Conservation (phyloP, 1,140 invertebrate genomes). For the Dryas iulia region DNA sequence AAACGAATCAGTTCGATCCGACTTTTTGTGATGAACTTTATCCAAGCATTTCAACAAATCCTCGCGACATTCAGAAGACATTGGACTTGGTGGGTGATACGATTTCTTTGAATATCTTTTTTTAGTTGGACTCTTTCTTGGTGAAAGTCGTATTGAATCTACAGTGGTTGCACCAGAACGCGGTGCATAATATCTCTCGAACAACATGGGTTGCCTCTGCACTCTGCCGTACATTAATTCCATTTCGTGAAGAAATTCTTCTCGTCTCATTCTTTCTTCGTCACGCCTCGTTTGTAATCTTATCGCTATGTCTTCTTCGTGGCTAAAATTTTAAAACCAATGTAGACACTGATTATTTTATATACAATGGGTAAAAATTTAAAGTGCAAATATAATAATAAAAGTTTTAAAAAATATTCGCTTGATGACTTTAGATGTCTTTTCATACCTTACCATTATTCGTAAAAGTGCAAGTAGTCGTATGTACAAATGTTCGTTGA, state of each 20-base stretch:
- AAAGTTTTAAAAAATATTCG: too few species aligned
- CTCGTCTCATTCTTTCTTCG: slow-evolving; percentile 83
- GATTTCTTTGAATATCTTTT: slow-evolving; percentile 41
- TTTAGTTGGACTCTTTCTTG: slow-evolving; percentile 57
- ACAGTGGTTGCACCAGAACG: slow-evolving; percentile 43
- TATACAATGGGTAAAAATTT: too few species aligned
- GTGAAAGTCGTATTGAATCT: slow-evolving; percentile 54
- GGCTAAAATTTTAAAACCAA: slow-evolving; percentile 55
- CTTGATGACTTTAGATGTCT: too few species aligned
- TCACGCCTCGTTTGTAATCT: slow-evolving; percentile 83
- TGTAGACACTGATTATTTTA: too few species aligned
- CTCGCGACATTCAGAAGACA: slow-evolving; percentile 50
- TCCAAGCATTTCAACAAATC: slow-evolving; percentile 66
- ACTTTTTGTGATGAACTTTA: slow-evolving; percentile 44
- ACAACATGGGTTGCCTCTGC: slow-evolving; percentile 84
- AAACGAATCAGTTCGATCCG: background rate
- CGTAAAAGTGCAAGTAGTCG: too few species aligned
- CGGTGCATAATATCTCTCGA: slow-evolving; percentile 86
- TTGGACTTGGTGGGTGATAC: slow-evolving; percentile 29
- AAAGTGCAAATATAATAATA: too few species aligned
- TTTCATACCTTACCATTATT: too few species aligned
- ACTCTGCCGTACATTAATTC: slow-evolving; percentile 86
- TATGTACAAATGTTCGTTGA: too few species aligned
- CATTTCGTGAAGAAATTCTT: slow-evolving; percentile 86
- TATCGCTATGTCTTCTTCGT: slow-evolving; percentile 85